These are phyloP conservation scores for Andrena chrysosceles DNA, from an alignment of 2,888 invertebrate genomes.

Conservation along the genomic window DNA sequence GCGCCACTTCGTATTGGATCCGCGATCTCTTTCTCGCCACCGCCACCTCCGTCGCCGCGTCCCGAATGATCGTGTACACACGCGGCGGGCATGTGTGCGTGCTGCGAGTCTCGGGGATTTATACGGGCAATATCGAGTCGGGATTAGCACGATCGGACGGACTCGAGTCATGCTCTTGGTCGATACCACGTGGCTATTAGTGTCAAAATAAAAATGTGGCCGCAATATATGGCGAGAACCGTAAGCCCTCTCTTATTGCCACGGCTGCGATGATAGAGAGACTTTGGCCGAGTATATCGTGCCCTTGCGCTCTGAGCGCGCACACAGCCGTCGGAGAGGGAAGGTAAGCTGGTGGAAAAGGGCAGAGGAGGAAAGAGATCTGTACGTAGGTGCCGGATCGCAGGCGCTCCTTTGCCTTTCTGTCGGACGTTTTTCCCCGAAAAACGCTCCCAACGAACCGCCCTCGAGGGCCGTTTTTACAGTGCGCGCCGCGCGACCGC, in stretches of 20 bases:
- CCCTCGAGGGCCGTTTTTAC: background rate
- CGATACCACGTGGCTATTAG: slow-evolving; percentile 84
- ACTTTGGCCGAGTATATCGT: slow-evolving; percentile 50
- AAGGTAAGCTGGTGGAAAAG: slow-evolving; percentile 8
- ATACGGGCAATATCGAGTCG: slow-evolving; percentile 83
- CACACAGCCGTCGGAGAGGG: slow-evolving; percentile 23
- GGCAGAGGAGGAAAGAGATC: background rate
- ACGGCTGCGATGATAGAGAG: slow-evolving; percentile 74
- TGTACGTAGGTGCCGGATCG: background rate
- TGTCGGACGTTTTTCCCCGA: background rate
- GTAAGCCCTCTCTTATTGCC: slow-evolving; percentile 82
- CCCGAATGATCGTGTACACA: background rate
- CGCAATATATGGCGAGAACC: slow-evolving; percentile 82
- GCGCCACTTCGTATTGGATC: slow-evolving; percentile 73
- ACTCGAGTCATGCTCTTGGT: slow-evolving; percentile 81
- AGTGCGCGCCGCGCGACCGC: background rate
- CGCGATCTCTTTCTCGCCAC: slow-evolving; percentile 57
- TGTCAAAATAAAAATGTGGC: slow-evolving; percentile 85
- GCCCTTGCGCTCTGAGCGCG: slow-evolving; percentile 28
- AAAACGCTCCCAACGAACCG: background rate
- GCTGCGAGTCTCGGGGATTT: slow-evolving; percentile 71
- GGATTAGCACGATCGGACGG: slow-evolving; percentile 84
- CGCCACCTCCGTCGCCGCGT: background rate
- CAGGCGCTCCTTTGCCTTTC: background rate
- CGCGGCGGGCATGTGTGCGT: slow-evolving; percentile 14